Percentiles rank a stretch among this genome's conserved stretches.
Conservation (phyloP, 2,113 vertebrate species). For the Gymnogyps californianus region DNA sequence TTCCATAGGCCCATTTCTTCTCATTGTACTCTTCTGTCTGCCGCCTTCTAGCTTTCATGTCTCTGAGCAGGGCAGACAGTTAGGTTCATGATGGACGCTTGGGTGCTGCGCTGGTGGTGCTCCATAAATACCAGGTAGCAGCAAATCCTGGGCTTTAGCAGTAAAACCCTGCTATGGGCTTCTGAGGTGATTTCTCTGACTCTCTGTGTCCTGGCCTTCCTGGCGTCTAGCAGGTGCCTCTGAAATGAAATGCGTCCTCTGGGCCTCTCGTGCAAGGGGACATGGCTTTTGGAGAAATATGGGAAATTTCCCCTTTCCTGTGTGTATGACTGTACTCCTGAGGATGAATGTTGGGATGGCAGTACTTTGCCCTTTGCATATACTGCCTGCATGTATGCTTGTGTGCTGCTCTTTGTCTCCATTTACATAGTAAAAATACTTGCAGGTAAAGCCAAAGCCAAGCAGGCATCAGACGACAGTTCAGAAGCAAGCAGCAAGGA, state of each 20-base stretch:
- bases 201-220: not conserved
- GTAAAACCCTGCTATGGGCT: not conserved
- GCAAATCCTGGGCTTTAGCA: not conserved
- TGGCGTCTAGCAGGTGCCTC: not conserved
- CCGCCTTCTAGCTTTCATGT: not conserved
- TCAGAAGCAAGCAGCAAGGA: slow-evolving; percentile 52
- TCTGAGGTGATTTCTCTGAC: not conserved
- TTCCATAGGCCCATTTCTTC: not conserved
- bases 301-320: fast-evolving
- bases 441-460: slow-evolving; percentile 24
- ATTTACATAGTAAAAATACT: not conserved
- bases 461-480: not conserved
- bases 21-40: not conserved
- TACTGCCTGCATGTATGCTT: fast-evolving
- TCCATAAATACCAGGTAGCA: not conserved
- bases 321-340: not conserved
- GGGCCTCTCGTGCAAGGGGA: not conserved
- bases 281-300: not conserved
- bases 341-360: not conserved
- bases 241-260: not conserved
- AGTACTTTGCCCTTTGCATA: fast-evolving
- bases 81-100: not conserved
- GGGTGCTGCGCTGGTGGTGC: not conserved
- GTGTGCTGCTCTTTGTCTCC: not conserved
- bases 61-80: not conserved